phyloP scores from a whole-genome alignment of 2,797 vertebrate species.

The Nothura maculosa region DNA sequence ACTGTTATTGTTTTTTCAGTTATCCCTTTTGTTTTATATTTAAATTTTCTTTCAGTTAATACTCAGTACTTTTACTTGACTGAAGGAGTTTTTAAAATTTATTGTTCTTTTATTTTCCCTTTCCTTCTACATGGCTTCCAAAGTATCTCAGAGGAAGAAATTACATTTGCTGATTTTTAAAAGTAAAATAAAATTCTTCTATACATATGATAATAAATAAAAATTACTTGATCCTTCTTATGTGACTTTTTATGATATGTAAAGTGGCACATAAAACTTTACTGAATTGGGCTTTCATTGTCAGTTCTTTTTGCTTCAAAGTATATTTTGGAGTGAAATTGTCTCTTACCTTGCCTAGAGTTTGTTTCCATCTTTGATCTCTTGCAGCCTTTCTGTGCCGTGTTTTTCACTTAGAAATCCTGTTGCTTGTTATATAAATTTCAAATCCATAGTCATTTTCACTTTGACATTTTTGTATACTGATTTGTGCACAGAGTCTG shows the following conservation, averaged over 20 bases:
- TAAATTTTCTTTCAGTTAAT: background rate
- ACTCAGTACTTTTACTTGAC: background rate
- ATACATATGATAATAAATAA: background rate
- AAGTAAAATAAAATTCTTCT: background rate
- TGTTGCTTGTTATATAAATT: constrained; percentile 48
- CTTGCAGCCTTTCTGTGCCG: background rate
- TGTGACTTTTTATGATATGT: background rate
- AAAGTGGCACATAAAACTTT: constrained; percentile 55
- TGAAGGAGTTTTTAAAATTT: constrained; percentile 6
- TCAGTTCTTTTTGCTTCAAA: constrained; percentile 47
- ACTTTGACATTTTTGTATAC: constrained; percentile 21
- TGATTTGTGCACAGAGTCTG: background rate
- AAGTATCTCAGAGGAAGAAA: background rate
- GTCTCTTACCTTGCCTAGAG: constrained; percentile 35
- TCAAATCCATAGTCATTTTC: constrained; percentile 39
- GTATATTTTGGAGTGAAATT: constrained; percentile 32
- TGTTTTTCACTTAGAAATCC: constrained; percentile 43
- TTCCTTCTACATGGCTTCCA: background rate
- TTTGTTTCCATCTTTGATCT: constrained; percentile 28
- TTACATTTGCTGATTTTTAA: background rate
- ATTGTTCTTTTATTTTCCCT: background rate
- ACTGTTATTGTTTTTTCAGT: background rate
- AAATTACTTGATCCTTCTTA: background rate
- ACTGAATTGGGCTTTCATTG: constrained; percentile 64
- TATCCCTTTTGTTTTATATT: background rate